A percentile compares a stretch with the other conserved stretches of the same genome.
These are phyloP conservation scores for Stichopus chloronotus DNA, from an alignment of 35 echinoderm and acorn worm species.

Conservation along the genomic window DNA sequence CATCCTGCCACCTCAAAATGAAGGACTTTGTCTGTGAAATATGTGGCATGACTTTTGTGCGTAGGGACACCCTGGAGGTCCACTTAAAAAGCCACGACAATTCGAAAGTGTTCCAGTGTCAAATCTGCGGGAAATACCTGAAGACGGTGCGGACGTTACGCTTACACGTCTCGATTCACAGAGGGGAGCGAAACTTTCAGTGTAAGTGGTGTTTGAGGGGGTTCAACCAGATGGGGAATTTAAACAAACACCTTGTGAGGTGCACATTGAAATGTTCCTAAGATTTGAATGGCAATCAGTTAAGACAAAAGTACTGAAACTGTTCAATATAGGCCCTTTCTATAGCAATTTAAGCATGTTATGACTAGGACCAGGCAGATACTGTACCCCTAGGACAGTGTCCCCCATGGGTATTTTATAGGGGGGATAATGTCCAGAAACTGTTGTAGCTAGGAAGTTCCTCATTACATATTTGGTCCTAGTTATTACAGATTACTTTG, in stretches of 20 bases:
- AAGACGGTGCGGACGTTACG: background rate
- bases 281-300: too few relatives aligned
- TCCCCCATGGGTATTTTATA: background rate
- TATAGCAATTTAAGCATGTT: background rate
- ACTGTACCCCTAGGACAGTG: background rate
- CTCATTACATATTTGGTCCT: too few relatives aligned
- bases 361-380: background rate
- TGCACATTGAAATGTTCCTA: background rate
- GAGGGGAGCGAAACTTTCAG: conserved; percentile 21
- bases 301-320: too few relatives aligned
- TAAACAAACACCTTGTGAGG: background rate
- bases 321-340: background rate
- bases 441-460: too few relatives aligned
- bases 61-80: background rate
- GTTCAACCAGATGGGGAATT: conserved; percentile 22
- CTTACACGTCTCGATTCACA: background rate
- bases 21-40: conserved; percentile 20
- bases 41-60: background rate
- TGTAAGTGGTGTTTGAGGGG: background rate
- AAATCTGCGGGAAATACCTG: conserved; percentile 25
- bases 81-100: conserved; percentile 1
- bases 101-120: background rate
- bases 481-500: too few relatives aligned
- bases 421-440: background rate
- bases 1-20: background rate